Evolutionary conservation across 2,888 invertebrate species (phyloP).

Genomic region (Hyles lineata): DNA sequence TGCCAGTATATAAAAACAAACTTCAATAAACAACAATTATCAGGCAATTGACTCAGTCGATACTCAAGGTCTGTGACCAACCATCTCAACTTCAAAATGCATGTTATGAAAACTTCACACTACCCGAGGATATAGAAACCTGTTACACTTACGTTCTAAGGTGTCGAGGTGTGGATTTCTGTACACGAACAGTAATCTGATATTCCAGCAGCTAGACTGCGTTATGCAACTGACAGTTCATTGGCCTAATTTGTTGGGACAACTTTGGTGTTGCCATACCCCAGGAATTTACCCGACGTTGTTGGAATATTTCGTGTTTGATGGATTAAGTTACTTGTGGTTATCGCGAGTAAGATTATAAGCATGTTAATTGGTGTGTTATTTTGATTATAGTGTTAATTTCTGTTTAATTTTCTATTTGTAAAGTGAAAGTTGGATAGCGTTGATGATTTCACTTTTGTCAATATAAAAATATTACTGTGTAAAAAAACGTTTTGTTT

Average conservation of each 20-base stretch:
- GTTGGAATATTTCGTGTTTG: slow-evolving; percentile 21
- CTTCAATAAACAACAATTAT: too few relatives aligned
- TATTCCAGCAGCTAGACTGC: slow-evolving; percentile 47
- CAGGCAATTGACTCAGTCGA: too few relatives aligned
- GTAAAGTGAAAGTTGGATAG: not conserved
- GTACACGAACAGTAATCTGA: slow-evolving; percentile 51
- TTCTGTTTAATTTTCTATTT: not conserved
- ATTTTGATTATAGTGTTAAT: slow-evolving; percentile 2
- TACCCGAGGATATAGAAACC: slow-evolving; percentile 7
- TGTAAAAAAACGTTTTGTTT: too few relatives aligned
- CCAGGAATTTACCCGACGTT: slow-evolving; percentile 8
- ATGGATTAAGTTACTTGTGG: slow-evolving; percentile 11
- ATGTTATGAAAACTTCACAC: not conserved
- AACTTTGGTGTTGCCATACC: slow-evolving; percentile 36
- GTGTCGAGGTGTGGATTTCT: slow-evolving; percentile 42
- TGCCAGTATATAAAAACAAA: too few relatives aligned
- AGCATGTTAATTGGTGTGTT: slow-evolving; percentile 9
- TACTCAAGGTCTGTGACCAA: too few relatives aligned
- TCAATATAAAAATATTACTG: too few relatives aligned
- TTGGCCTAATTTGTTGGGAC: slow-evolving; percentile 66
- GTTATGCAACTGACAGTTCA: slow-evolving; percentile 71
- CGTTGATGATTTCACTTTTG: too few relatives aligned
- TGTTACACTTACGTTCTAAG: slow-evolving; percentile 1
- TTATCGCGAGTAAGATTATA: not conserved
- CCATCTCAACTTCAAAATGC: too few relatives aligned